A percentile compares a stretch with the other conserved stretches of the same genome.
These are phyloP conservation scores for Oophaga sylvatica DNA, from an alignment of 2,797 vertebrate genomes.

Conservation along the genomic window DNA sequence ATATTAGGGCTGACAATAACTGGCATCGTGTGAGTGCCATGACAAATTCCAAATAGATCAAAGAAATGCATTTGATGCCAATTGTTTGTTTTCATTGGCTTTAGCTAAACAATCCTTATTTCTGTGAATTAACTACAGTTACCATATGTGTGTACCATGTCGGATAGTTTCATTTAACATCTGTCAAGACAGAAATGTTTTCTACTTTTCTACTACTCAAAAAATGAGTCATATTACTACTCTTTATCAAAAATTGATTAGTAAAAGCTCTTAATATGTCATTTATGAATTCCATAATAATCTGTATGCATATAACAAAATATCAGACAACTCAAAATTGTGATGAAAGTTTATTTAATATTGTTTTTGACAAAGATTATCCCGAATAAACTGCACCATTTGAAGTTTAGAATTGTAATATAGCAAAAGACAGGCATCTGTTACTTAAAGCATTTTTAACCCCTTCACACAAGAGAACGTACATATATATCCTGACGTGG, in stretches of 20 bases:
- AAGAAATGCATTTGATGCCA: constrained; percentile 60
- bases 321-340: neutral
- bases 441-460: neutral
- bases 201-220: constrained; percentile 44
- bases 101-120: constrained; percentile 63
- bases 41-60: constrained; percentile 60
- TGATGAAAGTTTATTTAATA: neutral
- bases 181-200: constrained; percentile 62
- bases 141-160: constrained; percentile 63
- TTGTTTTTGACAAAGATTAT: neutral
- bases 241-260: constrained; percentile 26
- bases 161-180: constrained; percentile 55
- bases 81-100: constrained; percentile 63
- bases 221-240: constrained; percentile 56
- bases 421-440: neutral
- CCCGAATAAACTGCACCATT: neutral
- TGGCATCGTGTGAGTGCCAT: constrained; percentile 56
- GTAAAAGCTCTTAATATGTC: neutral
- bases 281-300: too few species aligned
- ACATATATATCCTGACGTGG: too few species aligned
- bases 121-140: constrained; percentile 62
- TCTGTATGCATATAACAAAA: neutral
- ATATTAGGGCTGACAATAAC: constrained; percentile 55
- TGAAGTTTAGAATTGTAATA: neutral
- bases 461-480: too few species aligned